phyloP scores from a whole-genome alignment of 2,797 vertebrate genomes.

The Melanotaenia boesemani region DNA sequence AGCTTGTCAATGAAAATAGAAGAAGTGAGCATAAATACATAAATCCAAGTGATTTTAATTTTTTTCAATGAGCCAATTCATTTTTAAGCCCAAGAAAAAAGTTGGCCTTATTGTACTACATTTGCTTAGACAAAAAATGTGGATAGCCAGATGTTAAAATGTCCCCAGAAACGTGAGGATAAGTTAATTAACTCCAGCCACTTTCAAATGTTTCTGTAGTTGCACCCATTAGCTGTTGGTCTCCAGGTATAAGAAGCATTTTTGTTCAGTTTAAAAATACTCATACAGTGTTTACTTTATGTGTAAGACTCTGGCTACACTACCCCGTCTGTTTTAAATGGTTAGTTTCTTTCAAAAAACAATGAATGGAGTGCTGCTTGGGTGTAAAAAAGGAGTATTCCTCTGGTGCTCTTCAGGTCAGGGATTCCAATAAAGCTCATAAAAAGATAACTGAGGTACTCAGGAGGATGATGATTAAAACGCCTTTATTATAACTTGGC shows the following conservation, averaged over 20 bases:
- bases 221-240: neutral
- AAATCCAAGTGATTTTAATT: neutral
- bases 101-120: neutral
- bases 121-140: neutral
- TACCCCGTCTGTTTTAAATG: no score
- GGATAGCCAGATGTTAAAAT: neutral
- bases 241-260: neutral
- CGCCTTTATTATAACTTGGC: no score
- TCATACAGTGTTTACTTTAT: neutral
- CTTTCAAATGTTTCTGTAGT: neutral
- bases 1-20: slow-evolving; percentile 21
- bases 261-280: neutral
- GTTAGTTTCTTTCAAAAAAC: no score
- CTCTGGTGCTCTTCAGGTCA: no score
- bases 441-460: no score
- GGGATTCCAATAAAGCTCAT: no score
- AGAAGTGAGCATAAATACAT: no score
- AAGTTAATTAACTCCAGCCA: neutral
- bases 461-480: no score
- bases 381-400: no score
- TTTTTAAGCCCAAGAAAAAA: neutral
- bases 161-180: neutral
- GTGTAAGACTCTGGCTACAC: neutral
- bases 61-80: neutral
- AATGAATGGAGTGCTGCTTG: no score